These are phyloP conservation scores for Empidonax alnorum DNA, from an alignment of 2,113 vertebrate species.

Conservation along the genomic window DNA sequence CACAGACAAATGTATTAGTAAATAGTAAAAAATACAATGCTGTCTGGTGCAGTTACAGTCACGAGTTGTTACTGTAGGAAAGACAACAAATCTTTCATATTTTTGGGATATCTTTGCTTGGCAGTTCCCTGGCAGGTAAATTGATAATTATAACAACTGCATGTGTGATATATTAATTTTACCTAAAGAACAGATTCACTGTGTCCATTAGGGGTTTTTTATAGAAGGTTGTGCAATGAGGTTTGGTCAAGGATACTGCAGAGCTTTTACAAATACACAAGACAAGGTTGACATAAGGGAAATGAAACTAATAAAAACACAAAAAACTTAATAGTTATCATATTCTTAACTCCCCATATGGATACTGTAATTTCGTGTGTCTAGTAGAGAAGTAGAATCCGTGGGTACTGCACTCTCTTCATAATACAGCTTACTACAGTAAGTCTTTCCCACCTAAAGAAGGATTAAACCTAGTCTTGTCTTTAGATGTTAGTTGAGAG, in stretches of 20 bases:
- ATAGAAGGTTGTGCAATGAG: background rate
- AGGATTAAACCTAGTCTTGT: background rate
- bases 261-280: background rate
- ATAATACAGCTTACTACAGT: background rate
- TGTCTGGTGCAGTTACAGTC: background rate
- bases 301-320: background rate
- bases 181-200: background rate
- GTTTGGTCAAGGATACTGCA: background rate
- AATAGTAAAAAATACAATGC: background rate
- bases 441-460: background rate
- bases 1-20: background rate
- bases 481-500: background rate
- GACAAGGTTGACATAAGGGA: background rate
- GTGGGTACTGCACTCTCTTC: background rate
- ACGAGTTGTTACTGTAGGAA: background rate
- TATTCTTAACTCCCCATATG: fast-evolving
- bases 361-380: background rate
- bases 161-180: background rate
- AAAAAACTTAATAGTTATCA: background rate
- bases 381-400: background rate
- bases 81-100: background rate
- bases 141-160: background rate
- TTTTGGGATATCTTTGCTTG: background rate
- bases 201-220: background rate
- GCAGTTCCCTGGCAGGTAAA: background rate